Conservation (phyloP, 2,113 vertebrate genomes). For the Clupea harengus region DNA sequence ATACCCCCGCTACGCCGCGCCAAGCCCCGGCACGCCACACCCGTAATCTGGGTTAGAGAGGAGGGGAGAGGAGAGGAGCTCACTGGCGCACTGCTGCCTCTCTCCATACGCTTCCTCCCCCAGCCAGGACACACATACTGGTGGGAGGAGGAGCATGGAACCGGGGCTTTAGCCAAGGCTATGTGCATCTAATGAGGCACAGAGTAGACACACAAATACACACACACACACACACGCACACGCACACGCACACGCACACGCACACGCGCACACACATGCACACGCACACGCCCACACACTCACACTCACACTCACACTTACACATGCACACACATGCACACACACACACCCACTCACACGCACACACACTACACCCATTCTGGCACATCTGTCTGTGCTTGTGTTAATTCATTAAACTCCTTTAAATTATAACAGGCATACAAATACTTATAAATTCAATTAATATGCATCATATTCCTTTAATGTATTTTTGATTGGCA, state of each 20-base stretch:
- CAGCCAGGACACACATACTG: not conserved
- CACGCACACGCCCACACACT: constrained; percentile 21
- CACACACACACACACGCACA: not conserved
- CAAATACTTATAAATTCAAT: constrained; percentile 11
- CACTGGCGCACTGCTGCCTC: not conserved
- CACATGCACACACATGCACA: not conserved
- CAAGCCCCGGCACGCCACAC: not conserved
- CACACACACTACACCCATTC: constrained; percentile 40
- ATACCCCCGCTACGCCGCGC: not conserved
- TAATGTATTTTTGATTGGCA: constrained; percentile 44
- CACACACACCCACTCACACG: constrained; percentile 24
- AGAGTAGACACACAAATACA: not conserved
- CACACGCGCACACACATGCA: not conserved
- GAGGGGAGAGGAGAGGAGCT: not conserved
- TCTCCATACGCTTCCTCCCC: not conserved
- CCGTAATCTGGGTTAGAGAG: not conserved
- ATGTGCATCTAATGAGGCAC: not conserved
- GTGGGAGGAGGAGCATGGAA: not conserved
- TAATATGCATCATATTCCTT: constrained; percentile 19
- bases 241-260: not conserved
- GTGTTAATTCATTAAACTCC: not conserved
- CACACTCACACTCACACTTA: constrained; percentile 34
- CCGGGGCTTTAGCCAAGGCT: not conserved
- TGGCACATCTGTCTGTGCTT: not conserved
- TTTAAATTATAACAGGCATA: not conserved